Evolutionary conservation across 1,140 invertebrate species (phyloP).

Genomic region (Planococcus citri): DNA sequence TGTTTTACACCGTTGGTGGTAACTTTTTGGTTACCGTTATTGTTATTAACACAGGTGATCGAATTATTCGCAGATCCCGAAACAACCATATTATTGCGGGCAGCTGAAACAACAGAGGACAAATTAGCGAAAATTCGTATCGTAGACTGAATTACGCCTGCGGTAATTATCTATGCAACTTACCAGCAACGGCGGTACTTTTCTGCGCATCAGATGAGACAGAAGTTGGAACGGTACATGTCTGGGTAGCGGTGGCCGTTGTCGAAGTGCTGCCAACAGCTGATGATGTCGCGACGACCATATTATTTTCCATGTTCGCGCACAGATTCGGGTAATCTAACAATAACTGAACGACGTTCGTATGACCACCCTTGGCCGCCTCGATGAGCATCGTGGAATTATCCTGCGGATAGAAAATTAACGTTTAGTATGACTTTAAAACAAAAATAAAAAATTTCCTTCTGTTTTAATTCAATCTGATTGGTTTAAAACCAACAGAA

Average conservation of each 20-base stretch:
- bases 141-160: too few species aligned
- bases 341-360: slow-evolving; percentile 82
- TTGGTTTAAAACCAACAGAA: not conserved
- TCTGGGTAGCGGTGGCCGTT: not conserved
- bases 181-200: not conserved
- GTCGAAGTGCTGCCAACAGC: not conserved
- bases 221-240: not conserved
- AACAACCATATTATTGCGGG: not conserved
- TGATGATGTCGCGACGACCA: slow-evolving; percentile 24
- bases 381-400: slow-evolving; percentile 98
- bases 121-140: not conserved
- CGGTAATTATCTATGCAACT: not conserved
- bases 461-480: not conserved
- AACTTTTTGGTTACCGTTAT: slow-evolving; percentile 22
- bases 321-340: slow-evolving; percentile 78
- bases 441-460: too few species aligned
- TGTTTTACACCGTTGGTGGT: slow-evolving; percentile 25
- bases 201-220: not conserved
- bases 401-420: slow-evolving; percentile 50
- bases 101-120: not conserved
- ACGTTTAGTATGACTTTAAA: too few species aligned
- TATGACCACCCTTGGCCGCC: slow-evolving; percentile 94
- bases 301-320: slow-evolving; percentile 38
- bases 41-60: slow-evolving; percentile 18
- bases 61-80: not conserved